Evolutionary conservation across 2,797 vertebrate species (phyloP), one percentile per base, ranked within the genome.

Genomic region (Bovichtus diacanthus): DNA sequence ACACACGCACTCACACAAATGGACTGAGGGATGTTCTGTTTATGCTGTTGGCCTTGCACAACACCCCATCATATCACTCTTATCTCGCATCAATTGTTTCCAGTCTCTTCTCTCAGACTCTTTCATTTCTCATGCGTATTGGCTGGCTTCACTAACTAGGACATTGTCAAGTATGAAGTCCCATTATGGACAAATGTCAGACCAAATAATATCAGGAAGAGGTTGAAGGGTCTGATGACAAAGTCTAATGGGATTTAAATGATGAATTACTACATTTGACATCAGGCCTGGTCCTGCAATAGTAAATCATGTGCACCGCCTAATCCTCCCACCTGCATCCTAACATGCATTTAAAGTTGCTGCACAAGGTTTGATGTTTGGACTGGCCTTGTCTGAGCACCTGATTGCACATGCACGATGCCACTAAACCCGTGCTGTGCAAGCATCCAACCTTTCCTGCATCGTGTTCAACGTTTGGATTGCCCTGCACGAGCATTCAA

Each of bases 21-120:
- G 9, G 31, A 38, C 70, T 79, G 76, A 87, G 67, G 73, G 79
- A 84, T 82, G 76, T 60, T 67, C 64, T 80, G 79, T 84, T 86
- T 87, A 80, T 73, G 73, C 80, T 60, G 70, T 49, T 60, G 79
- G 73, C 78, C 78, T 81, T 58, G 83, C 63, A 53, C 55, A 74
- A 56, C 80, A 82, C 29, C 70, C 27, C 46, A 31, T 12, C 70
- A 63, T 77, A 78, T 87, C 81, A 47, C 39, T 83, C 81, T 54
- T 34, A 61, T 56, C 59, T 81, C 49, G 67, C 64, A 68, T 71
- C 67, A 61, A 25, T 47, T 38, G 5, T 3, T 76, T 29, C 56
- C 11, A 13, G 31, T 66, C 59, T 72, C 25, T 59, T 60, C 64
- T 56, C 50, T 68, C 56, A 50, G 44, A 53, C 59, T 64, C 23